Evolutionary conservation across 2,113 vertebrate species (phyloP), one percentile per base, ranked within the genome.

Genomic region (Lanius collurio): DNA sequence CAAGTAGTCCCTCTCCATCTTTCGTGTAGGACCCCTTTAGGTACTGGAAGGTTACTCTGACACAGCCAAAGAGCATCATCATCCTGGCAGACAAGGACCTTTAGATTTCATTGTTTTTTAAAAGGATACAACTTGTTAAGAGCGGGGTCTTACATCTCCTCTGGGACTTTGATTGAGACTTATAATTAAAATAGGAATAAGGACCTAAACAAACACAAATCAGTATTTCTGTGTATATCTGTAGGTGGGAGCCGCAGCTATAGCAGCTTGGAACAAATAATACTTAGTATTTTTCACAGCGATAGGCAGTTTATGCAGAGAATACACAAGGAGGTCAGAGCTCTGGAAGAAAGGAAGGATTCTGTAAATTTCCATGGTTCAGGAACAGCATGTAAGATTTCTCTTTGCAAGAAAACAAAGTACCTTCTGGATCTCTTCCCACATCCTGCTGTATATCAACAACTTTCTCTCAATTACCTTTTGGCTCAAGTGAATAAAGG

Each of bases 381-480:
- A 59, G 81, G 33, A 88, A 47, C 46, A 49, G 49, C 27, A 60
- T 49, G 63, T 37, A 77, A 60, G 56, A 47, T 79, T 93, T 95
- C 57, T 15, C 68, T 79, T 91, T 4, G 2, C 62, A 83, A 70
- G 73, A 91, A 93, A 95, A 92, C 71, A 79, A 91, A 95, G 35
- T 90, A 67, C 52, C 50, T 83, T 83, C 87, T 93, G 93, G 84
- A 94, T 80, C 62, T 39, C 42, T 93, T 93, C 89, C 85, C 53
- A 70, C 41, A 60, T 60, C 26, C 55, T 89, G 28, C 74, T 69
- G 62, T 80, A 19, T 65, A 75, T 62, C 76, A 96, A 94, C 87
- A 84, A 52, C 87, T 90, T 94, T 90, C 33, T 77, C 87, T 89
- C 92, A 93, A 90, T 91, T 93, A 82, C 74, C 37, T 93, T 95